Evolutionary conservation across 2,888 invertebrate genomes (phyloP), one percentile per base, ranked within the genome.

Genomic region (Sylvicola fuscatus): DNA sequence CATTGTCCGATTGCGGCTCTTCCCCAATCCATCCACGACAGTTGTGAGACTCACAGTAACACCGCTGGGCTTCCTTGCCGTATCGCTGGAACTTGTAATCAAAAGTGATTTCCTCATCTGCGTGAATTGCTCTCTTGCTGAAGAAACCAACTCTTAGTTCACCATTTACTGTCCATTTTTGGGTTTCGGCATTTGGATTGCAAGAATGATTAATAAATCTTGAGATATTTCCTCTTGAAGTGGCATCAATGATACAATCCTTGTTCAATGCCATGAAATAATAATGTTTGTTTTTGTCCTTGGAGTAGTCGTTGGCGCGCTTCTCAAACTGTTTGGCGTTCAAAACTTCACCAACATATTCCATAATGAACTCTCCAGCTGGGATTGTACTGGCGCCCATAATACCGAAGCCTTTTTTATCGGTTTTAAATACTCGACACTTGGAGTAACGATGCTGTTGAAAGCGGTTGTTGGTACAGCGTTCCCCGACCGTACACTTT

Each of bases 191-290:
- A 56, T 98, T 98, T 0, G 98, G 98, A 47, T 95, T 92, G 54
- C 98, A 99, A 32, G 93, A 93, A 55, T 99, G 98, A 59, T 99
- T 99, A 46, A 98, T 93, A 52, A 97, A 99, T 29, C 98, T 66
- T 0, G 97, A 95, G 39, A 87, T 76, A 54, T 95, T 98, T 26
- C 98, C 98, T 57, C 84, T 90, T 46, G 72, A 61, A 0, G 97
- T 97, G 2, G 98, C 98, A 61, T 99, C 98, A 40, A 99, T 97
- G 37, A 89, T 77, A 40, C 83, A 77, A 58, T 93, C 90, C 2
- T 84, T 80, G 51, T 89, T 79, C 32, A 97, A 61, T 0, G 93
- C 83, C 95, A 98, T 97, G 56, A 97, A 95, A 58, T 97, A 98
- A 55, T 90, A 90, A 58, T 98, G 97, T 27, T 74, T 68, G 51